phyloP scores from a whole-genome alignment of 2,113 vertebrate species.

The Castor canadensis region DNA sequence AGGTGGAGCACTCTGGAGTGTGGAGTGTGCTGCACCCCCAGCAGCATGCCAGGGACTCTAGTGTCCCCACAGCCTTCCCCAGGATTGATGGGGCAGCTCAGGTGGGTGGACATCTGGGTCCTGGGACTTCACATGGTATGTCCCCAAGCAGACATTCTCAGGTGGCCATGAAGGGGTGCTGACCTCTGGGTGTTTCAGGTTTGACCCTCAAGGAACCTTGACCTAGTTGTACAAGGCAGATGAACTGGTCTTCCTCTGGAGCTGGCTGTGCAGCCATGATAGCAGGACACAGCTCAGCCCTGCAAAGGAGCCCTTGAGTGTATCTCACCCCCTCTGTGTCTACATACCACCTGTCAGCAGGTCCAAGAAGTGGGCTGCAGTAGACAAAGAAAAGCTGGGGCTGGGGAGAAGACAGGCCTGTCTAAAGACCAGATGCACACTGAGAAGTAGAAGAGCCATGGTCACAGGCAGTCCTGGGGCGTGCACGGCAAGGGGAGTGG shows the following conservation, averaged over 20 bases:
- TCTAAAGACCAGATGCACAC: not conserved
- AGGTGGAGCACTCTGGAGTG: no score
- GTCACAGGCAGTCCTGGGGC: fast-evolving
- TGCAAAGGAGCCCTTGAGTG: fast-evolving
- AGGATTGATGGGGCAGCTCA: not conserved
- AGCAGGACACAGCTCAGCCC: not conserved
- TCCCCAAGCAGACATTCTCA: not conserved
- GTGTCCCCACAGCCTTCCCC: not conserved
- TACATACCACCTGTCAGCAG: not conserved
- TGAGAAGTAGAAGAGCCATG: not conserved
- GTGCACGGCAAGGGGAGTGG: not conserved
- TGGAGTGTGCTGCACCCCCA: not conserved
- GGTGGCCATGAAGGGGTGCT: not conserved
- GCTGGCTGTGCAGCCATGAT: not conserved
- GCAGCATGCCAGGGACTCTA: not conserved
- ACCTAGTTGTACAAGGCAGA: not conserved
- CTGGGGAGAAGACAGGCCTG: not conserved
- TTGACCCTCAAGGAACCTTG: no score
- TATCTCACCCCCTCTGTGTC: not conserved
- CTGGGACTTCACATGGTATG: not conserved
- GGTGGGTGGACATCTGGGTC: not conserved
- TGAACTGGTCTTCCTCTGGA: not conserved
- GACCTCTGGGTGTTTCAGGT: not conserved
- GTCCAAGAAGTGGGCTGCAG: not conserved
- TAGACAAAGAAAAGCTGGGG: not conserved